Percentiles rank a stretch among this genome's conserved stretches.
Conservation (phyloP, 53 echinoderm and acorn worm genomes). For the Pentamera pediparva region DNA sequence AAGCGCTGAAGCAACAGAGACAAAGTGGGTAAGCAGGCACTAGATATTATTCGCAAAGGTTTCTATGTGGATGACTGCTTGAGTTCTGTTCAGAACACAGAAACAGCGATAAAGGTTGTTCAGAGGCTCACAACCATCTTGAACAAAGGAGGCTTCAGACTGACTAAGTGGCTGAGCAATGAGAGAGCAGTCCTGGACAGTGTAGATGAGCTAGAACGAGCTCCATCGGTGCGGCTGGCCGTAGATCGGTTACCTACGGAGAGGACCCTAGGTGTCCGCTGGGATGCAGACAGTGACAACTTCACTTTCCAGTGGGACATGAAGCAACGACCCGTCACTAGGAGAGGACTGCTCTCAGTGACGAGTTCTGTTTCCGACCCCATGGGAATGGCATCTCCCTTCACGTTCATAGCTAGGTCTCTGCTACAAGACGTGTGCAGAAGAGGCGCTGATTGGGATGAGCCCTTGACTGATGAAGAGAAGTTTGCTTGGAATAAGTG, state of each 20-base stretch:
- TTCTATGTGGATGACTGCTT: no score
- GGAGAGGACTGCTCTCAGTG: slow-evolving; percentile 55
- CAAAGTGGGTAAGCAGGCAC: no score
- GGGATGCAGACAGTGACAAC: slow-evolving; percentile 32
- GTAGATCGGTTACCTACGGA: neutral
- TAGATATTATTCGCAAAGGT: no score
- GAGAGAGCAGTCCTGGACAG: slow-evolving; percentile 22
- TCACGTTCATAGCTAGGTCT: slow-evolving; percentile 39
- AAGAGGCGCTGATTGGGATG: slow-evolving; percentile 51
- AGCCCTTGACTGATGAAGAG: slow-evolving; percentile 38
- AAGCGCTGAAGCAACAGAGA: neutral
- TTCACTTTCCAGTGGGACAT: slow-evolving; percentile 8
- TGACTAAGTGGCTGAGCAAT: no score
- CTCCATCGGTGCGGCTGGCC: slow-evolving; percentile 6
- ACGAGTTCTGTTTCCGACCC: slow-evolving; percentile 54
- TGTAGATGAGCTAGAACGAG: slow-evolving; percentile 36
- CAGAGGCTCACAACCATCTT: no score
- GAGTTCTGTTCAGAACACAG: no score
- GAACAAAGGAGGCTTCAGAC: no score
- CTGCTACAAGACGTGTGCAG: slow-evolving; percentile 51
- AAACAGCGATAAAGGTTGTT: no score
- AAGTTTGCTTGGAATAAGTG: slow-evolving; percentile 32
- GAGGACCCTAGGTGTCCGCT: slow-evolving; percentile 34
- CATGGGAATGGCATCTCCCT: slow-evolving; percentile 51
- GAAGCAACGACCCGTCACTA: slow-evolving; percentile 32